Evolutionary conservation across 2,888 invertebrate genomes (phyloP).

Genomic region (Oligia latruncula): DNA sequence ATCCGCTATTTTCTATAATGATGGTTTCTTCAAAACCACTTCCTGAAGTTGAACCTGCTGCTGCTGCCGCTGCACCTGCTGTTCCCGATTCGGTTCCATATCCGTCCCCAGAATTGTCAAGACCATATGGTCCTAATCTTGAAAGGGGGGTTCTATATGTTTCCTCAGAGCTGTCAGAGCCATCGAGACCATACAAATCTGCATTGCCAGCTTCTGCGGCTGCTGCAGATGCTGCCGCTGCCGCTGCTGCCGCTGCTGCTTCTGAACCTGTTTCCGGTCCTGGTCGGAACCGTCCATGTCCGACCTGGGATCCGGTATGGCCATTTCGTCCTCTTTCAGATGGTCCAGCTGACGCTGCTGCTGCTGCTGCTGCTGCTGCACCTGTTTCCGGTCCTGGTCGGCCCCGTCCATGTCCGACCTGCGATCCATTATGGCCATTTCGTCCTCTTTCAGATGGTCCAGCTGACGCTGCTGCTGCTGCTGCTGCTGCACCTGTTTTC

Average conservation of each 20-base stretch:
- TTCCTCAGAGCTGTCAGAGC: too few species aligned
- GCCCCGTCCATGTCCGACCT: too few species aligned
- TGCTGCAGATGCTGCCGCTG: neutral
- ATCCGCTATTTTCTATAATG: constrained; percentile 14
- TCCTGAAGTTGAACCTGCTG: neutral
- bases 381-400: too few species aligned
- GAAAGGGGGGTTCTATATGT: too few species aligned
- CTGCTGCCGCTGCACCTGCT: neutral
- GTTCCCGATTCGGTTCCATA: too few species aligned
- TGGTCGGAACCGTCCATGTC: neutral
- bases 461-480: neutral
- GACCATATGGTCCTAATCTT: too few species aligned
- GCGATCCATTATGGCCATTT: too few species aligned
- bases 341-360: neutral
- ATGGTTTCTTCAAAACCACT: constrained; percentile 1
- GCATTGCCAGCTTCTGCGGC: neutral
- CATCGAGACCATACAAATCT: too few species aligned
- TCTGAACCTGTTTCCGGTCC: neutral
- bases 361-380: neutral
- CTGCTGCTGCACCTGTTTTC: too few species aligned
- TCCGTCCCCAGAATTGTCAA: too few species aligned
- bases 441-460: neutral
- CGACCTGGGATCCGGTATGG: fast-evolving
- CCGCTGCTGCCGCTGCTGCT: neutral
- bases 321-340: too few species aligned